A percentile compares a stretch with the other conserved stretches of the same genome.
Conservation (phyloP, 2,113 vertebrate genomes). For the Esox niger region DNA sequence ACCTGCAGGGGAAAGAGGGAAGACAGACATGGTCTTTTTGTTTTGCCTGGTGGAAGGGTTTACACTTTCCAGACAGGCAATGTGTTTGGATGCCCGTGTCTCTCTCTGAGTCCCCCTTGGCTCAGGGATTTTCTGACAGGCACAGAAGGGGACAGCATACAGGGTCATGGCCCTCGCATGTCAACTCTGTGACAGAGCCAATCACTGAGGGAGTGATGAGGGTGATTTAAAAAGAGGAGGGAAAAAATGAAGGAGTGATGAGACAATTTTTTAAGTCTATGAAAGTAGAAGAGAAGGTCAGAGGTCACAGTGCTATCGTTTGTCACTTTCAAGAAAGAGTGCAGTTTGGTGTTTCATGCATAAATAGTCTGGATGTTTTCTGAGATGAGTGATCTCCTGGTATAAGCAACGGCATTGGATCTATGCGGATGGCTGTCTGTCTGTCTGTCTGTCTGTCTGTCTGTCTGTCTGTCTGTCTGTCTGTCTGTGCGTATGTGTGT, state of each 20-base stretch:
- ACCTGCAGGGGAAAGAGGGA: conserved; percentile 14
- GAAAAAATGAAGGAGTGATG: conserved; percentile 15
- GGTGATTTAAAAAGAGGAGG: conserved; percentile 52
- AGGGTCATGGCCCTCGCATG: conserved; percentile 40
- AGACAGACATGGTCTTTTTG: conserved; percentile 40
- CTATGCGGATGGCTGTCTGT: conserved; percentile 27
- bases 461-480: conserved; percentile 14
- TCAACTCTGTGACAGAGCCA: conserved; percentile 48
- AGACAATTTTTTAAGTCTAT: conserved; percentile 29
- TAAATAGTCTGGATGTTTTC: conserved; percentile 43
- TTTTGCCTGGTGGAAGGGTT: conserved; percentile 29
- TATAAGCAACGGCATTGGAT: conserved; percentile 53
- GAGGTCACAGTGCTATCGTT: conserved; percentile 31
- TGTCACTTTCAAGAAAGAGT: conserved; percentile 13
- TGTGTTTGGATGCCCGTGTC: conserved; percentile 32
- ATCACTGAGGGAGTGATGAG: conserved; percentile 37
- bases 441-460: background rate
- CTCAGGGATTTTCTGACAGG: conserved; percentile 52
- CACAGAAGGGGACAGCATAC: conserved; percentile 30
- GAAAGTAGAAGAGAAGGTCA: conserved; percentile 30
- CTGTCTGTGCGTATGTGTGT: too few relatives aligned
- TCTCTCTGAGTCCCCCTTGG: background rate
- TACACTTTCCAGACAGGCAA: conserved; percentile 30
- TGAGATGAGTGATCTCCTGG: conserved; percentile 32
- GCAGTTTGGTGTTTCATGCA: conserved; percentile 43